A percentile compares a stretch with the other conserved stretches of the same genome.
Evolutionary conservation across 2,888 invertebrate species (phyloP).

Genomic region (Serrognathus titanus): DNA sequence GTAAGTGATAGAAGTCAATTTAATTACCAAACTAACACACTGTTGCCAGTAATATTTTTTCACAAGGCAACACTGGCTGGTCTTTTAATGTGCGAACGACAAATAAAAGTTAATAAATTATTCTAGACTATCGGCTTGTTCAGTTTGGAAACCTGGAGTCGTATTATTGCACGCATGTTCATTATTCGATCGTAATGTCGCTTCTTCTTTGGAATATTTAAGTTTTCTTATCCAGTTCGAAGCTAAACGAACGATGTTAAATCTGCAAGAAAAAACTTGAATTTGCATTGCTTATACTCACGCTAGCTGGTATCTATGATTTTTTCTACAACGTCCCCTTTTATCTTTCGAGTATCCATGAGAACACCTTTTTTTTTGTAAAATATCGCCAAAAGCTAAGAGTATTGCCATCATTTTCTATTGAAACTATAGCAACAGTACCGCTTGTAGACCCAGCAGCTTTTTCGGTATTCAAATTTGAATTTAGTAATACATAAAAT

Average conservation of each 20-base stretch:
- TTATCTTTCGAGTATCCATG: slow-evolving; percentile 23
- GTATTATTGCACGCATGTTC: too few relatives aligned
- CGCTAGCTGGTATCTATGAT: slow-evolving; percentile 19
- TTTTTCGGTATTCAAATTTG: background rate
- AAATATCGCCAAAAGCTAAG: slow-evolving; percentile 8
- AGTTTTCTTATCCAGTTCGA: slow-evolving; percentile 14
- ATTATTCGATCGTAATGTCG: too few relatives aligned
- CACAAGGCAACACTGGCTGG: too few relatives aligned
- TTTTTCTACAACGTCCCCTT: slow-evolving; percentile 21
- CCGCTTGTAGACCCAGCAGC: background rate
- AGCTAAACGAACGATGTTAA: slow-evolving; percentile 17
- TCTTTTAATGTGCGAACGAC: too few relatives aligned
- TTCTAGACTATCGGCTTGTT: too few relatives aligned
- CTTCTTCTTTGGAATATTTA: background rate
- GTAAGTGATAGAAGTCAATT: too few relatives aligned
- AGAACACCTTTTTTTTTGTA: slow-evolving; percentile 19
- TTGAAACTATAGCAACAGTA: background rate
- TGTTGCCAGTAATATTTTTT: too few relatives aligned
- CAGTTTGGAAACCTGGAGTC: too few relatives aligned
- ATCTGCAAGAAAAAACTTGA: slow-evolving; percentile 7
- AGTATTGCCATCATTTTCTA: too few relatives aligned
- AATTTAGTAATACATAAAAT: too few relatives aligned
- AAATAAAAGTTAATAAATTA: too few relatives aligned
- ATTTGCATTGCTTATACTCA: slow-evolving; percentile 13
- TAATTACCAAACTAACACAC: too few relatives aligned